Evolutionary conservation across 2,888 invertebrate genomes (phyloP).

Genomic region (Meganola albula): DNA sequence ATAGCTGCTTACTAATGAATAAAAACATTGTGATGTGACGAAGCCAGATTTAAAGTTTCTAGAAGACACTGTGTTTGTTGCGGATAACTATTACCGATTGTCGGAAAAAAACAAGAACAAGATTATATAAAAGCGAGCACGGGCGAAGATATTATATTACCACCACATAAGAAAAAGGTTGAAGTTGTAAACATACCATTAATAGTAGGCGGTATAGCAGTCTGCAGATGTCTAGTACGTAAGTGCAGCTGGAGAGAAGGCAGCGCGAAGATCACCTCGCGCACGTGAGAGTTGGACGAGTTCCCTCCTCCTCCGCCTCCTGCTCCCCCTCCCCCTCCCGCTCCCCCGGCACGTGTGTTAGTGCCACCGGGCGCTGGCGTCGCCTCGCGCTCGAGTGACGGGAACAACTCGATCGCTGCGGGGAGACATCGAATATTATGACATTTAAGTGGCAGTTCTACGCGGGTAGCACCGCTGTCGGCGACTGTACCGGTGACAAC

Average conservation of each 20-base stretch:
- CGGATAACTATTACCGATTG: background rate
- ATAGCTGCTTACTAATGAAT: no score
- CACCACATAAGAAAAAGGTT: no score
- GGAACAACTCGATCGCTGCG: slow-evolving; percentile 92
- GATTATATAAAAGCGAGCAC: no score
- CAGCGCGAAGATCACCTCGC: slow-evolving; percentile 97
- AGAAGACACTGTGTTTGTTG: background rate
- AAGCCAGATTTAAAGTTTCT: no score
- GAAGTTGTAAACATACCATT: slow-evolving; percentile 40
- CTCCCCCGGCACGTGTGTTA: slow-evolving; percentile 50
- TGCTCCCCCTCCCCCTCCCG: slow-evolving; percentile 76
- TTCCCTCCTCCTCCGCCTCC: slow-evolving; percentile 75
- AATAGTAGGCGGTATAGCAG: slow-evolving; percentile 83
- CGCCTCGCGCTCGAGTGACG: slow-evolving; percentile 83
- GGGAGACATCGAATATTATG: no score
- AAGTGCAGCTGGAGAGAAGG: slow-evolving; percentile 95
- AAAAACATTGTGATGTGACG: no score
- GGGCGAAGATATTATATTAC: no score
- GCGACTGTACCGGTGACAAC: no score
- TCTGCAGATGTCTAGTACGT: slow-evolving; percentile 94
- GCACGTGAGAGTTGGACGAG: slow-evolving; percentile 78
- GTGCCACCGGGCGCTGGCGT: slow-evolving; percentile 53
- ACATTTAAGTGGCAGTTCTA: no score
- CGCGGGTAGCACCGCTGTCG: no score
- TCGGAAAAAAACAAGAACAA: no score